Conservation (phyloP, 35 echinoderm and acorn worm species). For the Antedon bifida region DNA sequence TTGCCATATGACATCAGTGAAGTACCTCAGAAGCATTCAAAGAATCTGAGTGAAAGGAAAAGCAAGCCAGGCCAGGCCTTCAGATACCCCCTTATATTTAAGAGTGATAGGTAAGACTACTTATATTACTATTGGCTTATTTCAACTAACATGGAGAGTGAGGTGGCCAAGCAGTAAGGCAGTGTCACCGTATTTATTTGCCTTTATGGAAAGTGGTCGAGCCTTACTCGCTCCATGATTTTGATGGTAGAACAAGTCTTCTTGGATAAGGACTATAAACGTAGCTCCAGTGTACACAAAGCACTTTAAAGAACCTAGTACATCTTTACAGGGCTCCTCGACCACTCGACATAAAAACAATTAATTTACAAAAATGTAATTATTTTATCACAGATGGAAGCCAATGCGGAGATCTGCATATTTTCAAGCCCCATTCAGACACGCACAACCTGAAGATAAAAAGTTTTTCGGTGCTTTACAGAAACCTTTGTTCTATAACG, state of each 20-base stretch:
- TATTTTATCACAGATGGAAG: conserved; percentile 60
- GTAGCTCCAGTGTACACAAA: too few relatives aligned
- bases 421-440: conserved; percentile 24
- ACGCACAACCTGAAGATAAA: conserved; percentile 49
- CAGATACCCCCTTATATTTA: conserved; percentile 88
- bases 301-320: too few relatives aligned
- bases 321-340: too few relatives aligned
- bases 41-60: conserved; percentile 57
- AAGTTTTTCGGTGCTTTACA: conserved; percentile 89
- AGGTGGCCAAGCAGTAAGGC: background rate
- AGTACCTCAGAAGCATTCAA: conserved; percentile 57
- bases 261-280: too few relatives aligned
- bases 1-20: conserved; percentile 94
- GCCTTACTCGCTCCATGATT: too few relatives aligned
- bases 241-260: too few relatives aligned
- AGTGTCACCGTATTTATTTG: background rate
- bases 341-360: too few relatives aligned
- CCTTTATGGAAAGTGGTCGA: background rate
- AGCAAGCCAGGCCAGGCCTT: conserved; percentile 38
- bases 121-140: background rate
- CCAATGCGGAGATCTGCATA: conserved; percentile 87
- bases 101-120: conserved; percentile 86
- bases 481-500: conserved; percentile 97
- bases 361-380: too few relatives aligned
- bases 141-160: too few relatives aligned